Conservation (phyloP, 1,140 invertebrate species). For the Manduca sexta region DNA sequence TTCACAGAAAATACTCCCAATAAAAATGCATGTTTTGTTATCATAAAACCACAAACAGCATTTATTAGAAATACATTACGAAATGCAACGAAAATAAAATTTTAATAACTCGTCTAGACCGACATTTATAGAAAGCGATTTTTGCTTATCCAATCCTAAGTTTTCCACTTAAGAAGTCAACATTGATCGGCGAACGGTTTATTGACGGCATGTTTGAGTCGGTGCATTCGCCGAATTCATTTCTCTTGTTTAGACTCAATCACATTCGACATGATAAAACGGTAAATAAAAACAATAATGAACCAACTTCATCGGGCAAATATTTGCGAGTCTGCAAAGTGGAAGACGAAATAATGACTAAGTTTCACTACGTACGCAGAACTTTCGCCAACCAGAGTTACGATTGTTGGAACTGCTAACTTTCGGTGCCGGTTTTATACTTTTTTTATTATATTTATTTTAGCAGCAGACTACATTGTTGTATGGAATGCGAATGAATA, state of each 20-base stretch:
- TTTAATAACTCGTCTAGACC: constrained; percentile 69
- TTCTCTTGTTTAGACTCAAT: constrained; percentile 58
- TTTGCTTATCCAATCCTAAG: constrained; percentile 49
- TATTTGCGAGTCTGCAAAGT: constrained; percentile 45
- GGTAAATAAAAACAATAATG: constrained; percentile 58
- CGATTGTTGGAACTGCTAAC: constrained; percentile 21
- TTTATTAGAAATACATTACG: constrained; percentile 33
- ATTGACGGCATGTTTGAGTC: constrained; percentile 37
- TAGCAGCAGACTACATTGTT: not conserved
- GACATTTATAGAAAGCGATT: constrained; percentile 43
- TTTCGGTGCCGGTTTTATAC: constrained; percentile 3
- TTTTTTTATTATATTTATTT: not conserved
- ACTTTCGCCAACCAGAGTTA: constrained; percentile 7
- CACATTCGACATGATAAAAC: constrained; percentile 51
- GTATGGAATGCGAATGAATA: too few relatives aligned
- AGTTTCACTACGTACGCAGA: constrained; percentile 10
- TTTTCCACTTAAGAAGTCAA: constrained; percentile 48
- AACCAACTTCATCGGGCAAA: constrained; percentile 53
- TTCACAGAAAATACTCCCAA: too few relatives aligned
- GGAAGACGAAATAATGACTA: constrained; percentile 25
- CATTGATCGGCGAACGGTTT: constrained; percentile 50
- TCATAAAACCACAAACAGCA: not conserved
- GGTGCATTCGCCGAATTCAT: constrained; percentile 36
- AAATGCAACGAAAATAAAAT: constrained; percentile 57
- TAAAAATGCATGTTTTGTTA: too few relatives aligned